Conservation (phyloP, 2,797 vertebrate species). For the Sparidentex hasta region DNA sequence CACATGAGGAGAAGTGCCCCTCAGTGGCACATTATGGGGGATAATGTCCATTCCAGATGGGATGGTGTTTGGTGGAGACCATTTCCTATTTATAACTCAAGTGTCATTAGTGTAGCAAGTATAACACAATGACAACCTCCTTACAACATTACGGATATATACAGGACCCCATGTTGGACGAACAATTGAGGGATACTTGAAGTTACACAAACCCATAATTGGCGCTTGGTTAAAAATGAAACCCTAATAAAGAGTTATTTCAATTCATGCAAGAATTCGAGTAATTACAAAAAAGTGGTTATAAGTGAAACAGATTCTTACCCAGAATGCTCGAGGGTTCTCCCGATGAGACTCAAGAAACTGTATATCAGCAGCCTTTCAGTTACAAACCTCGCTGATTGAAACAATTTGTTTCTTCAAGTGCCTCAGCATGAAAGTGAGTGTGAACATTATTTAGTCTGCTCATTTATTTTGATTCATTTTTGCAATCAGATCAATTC, state of each 20-base stretch:
- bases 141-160: conserved; percentile 48
- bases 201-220: conserved; percentile 11
- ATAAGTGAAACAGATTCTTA: conserved; percentile 3
- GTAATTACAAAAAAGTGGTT: background rate
- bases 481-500: conserved; percentile 16
- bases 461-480: conserved; percentile 18
- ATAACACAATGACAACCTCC: conserved; percentile 53
- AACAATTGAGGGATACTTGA: conserved; percentile 13
- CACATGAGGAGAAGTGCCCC: conserved; percentile 77
- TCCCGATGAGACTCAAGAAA: background rate
- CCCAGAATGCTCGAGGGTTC: background rate
- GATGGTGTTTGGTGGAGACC: conserved; percentile 65
- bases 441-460: conserved; percentile 4
- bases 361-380: background rate
- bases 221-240: conserved; percentile 24
- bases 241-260: conserved; percentile 14
- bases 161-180: conserved; percentile 28
- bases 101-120: conserved; percentile 66
- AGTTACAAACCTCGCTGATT: background rate
- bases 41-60: conserved; percentile 82
- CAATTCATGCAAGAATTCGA: conserved; percentile 14
- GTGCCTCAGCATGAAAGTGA: background rate
- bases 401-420: conserved; percentile 6
- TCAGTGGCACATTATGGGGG: conserved; percentile 78
- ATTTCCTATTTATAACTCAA: conserved; percentile 77